Base-by-base conservation (phyloP, 2,797 vertebrate species). In the Myripristis murdjan region DNA sequence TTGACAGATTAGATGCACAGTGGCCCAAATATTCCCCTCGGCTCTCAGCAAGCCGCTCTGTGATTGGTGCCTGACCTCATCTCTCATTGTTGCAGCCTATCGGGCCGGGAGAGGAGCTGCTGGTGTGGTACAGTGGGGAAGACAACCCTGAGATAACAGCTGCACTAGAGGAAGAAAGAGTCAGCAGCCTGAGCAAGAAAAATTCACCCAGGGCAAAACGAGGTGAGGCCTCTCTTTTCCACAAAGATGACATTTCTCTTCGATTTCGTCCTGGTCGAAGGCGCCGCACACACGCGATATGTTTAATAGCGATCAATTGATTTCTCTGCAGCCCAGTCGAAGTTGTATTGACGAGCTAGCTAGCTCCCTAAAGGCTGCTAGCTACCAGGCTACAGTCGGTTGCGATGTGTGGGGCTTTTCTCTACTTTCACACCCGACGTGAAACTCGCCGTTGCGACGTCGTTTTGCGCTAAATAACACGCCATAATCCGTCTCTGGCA, bases 101-200 rank as follows among this genome's bases (percentile, higher is more conserved):
- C 93, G 92, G 93, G 91, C 92, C 96, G 9, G 96, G 95, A 83
- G 96, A 98, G 92, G 97, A 97, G 96, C 95, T 97, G 89, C 93
- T 97, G 89, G 97, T 98, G 92, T 96, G 96, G 96, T 97, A 97
- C 97, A 97, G 97, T 89, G 96, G 96, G 95, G 96, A 97, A 96
- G 97, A 97, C 95, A 96, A 96, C 95, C 96, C 97, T 48, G 97
- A 97, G 96, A 97, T 98, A 97, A 97, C 97, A 94, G 98, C 97
- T 94, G 97, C 97, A 91, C 94, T 97, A 87, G 96, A 98, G 95
- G 97, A 98, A 95, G 97, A 98, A 95, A 94, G 96, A 95, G 93
- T 94, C 91, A 95, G 94, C 95, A 94, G 94, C 86, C 94, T 94
- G 82, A 94, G 87, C 94, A 95, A 95, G 91, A 96, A 92, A 90